Evolutionary conservation across 2,113 vertebrate species (phyloP), one percentile per base, ranked within the genome.

Genomic region (Menura novaehollandiae): DNA sequence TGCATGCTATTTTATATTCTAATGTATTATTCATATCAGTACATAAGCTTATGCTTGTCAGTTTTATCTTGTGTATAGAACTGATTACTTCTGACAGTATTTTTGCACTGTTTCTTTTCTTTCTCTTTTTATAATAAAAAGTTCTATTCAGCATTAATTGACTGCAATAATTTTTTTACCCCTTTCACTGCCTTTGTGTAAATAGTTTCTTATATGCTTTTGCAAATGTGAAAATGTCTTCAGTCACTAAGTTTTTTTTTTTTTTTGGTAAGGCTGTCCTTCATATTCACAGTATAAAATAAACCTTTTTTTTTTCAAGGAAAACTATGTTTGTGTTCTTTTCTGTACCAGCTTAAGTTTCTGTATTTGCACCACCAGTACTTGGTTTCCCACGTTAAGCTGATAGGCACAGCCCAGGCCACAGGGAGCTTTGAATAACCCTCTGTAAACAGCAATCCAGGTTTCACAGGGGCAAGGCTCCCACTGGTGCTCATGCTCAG

Each of bases 1-100:
- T 99, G 99, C 99, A 99, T 99, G 99, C 98, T 95, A 94, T 98
- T 98, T 98, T 98, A 97, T 98, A 98, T 97, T 97, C 97, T 98
- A 97, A 95, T 99, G 98, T 98, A 98, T 92, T 98, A 98, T 97
- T 98, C 96, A 68, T 98, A 97, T 98, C 98, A 98, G 97, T 97
- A 94, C 98, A 98, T 98, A 99, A 98, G 98, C 98, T 98, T 98
- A 91, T 97, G 97, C 97, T 97, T 98, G 81, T 95, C 97, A 97
- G 98, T 97, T 98, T 96, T 96, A 93, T 84, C 93, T 92, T 96
- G 95, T 98, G 98, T 98, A 97, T 97, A 97, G 94, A 98, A 97
- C 97, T 97, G 97, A 98, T 95, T 98, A 91, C 96, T 97, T 97
- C 92, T 98, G 98, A 98, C 98, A 99, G 98, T 99, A 99, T 99